Evolutionary conservation across 2,113 vertebrate species (phyloP).

Genomic region (Mesocricetus auratus): DNA sequence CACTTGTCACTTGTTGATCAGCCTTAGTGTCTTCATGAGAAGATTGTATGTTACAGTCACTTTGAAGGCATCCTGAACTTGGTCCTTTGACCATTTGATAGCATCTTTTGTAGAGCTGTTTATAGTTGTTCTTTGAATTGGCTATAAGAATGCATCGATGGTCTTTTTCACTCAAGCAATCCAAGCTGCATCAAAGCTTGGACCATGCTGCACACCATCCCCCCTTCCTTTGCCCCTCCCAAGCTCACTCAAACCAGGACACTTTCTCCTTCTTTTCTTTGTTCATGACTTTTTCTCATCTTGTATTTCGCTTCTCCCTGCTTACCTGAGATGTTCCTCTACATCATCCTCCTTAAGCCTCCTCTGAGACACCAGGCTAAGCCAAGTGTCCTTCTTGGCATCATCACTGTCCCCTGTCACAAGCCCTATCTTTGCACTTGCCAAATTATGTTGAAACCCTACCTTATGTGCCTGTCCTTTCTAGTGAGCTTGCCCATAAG

Average conservation of each 20-base stretch:
- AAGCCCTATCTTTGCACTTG: not conserved
- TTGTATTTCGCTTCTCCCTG: too few relatives aligned
- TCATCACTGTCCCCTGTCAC: not conserved
- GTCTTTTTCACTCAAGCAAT: not conserved
- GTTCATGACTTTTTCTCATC: not conserved
- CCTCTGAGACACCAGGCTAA: not conserved
- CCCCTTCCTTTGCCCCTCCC: too few relatives aligned
- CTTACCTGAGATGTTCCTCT: not conserved
- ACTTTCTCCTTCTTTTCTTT: not conserved
- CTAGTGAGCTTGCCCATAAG: conserved; percentile 22
- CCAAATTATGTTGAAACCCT: not conserved
- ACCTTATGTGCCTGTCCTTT: not conserved
- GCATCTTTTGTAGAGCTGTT: not conserved
- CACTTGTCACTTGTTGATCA: not conserved
- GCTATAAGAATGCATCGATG: not conserved
- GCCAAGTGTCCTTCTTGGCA: not conserved
- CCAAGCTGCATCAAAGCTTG: not conserved
- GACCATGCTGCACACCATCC: not conserved
- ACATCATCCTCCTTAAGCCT: not conserved
- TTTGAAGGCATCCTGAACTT: not conserved
- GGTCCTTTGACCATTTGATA: not conserved
- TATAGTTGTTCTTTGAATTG: not conserved
- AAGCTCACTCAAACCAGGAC: not conserved
- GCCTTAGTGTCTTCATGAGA: not conserved
- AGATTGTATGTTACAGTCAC: not conserved